Base-by-base conservation (phyloP, 2,888 invertebrate genomes). In the Eubasilissa splendida region DNA sequence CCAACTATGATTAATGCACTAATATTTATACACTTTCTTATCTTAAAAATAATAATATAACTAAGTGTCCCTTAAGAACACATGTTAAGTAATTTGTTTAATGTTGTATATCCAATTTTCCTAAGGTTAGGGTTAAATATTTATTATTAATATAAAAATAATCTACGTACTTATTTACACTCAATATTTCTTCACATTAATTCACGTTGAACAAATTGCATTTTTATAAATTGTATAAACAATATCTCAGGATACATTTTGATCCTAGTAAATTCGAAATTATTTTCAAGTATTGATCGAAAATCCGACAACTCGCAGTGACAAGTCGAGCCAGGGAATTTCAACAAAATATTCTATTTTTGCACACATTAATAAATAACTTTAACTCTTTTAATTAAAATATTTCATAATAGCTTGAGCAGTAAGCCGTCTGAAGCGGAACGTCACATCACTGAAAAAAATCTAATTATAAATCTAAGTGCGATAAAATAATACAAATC, bases 131-230 rank as follows among this genome's bases (percentile, higher is more conserved):
- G 53, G 33, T 71, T 71, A 71, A 71, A 71, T 71, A 71, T 71
- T 71, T 71, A 71, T 71, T 22, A 71, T 22, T 71, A 71, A 71
- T 71, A 71, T 54, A 71, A 71, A 71, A 71, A 71, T 71, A 71
- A 22, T 31, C 71, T 71, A 71, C 10, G 31, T 71, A 71, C 52
- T 71, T 71, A 71, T 71, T 53, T 71, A 71, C 71, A 71, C 71
- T 71, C 52, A 54, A 14, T 71, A 71, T 22, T 71, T 71, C 54
- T 71, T 22, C 54, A 10, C 31, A 54, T 71, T 71, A 22, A 56
- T 71, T 54, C 53, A 68, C 50, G 68, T n/a, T 42, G 42, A 68
- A 68, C 33, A 42, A 68, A 42, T 68, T 68, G 68, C 68, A 68
- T 68, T 50, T 68, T 52, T 50, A 14, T 11, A 50, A n/a, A 50